phyloP scores from a whole-genome alignment of 2,888 invertebrate species.

The Agrilus cyanescens region DNA sequence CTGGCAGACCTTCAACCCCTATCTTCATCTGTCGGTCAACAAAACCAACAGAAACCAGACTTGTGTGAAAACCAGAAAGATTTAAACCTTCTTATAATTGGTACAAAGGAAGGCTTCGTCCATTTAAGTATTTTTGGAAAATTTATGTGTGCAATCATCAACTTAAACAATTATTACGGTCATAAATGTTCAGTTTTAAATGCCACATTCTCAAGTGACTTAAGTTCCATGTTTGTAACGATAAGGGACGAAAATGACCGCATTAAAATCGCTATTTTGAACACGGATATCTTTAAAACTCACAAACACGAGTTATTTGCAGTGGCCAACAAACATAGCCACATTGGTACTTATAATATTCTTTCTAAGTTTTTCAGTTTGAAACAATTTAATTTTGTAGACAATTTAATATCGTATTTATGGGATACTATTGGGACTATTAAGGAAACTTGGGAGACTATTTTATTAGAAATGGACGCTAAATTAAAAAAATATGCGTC shows the following conservation, averaged over 20 bases:
- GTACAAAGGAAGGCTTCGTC: conserved; percentile 60
- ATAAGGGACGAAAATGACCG: conserved; percentile 41
- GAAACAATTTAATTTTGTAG: conserved; percentile 11
- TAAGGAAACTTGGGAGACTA: conserved; percentile 89
- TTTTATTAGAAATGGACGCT: conserved; percentile 85
- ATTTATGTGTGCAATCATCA: conserved; percentile 63
- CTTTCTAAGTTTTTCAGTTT: too few relatives aligned
- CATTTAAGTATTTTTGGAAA: conserved; percentile 74
- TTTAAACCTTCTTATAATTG: conserved; percentile 68
- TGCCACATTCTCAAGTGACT: conserved; percentile 57
- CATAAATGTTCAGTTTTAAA: conserved; percentile 47
- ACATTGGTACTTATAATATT: conserved; percentile 20
- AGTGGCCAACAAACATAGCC: conserved; percentile 63
- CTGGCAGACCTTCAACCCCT: conserved; percentile 43
- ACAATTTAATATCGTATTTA: conserved; percentile 50
- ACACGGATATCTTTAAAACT: conserved; percentile 51
- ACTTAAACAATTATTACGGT: conserved; percentile 44
- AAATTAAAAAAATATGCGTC: conserved; percentile 83
- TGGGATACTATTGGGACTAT: conserved; percentile 70
- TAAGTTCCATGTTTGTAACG: conserved; percentile 55
- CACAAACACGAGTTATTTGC: conserved; percentile 57
- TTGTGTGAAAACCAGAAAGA: conserved; percentile 47
- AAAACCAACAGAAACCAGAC: conserved; percentile 45
- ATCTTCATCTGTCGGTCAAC: conserved; percentile 37
- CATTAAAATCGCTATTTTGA: conserved; percentile 40